A percentile compares a stretch with the other conserved stretches of the same genome.
phyloP scores from a whole-genome alignment of 2,113 vertebrate species.

The Hepsetus odoe region DNA sequence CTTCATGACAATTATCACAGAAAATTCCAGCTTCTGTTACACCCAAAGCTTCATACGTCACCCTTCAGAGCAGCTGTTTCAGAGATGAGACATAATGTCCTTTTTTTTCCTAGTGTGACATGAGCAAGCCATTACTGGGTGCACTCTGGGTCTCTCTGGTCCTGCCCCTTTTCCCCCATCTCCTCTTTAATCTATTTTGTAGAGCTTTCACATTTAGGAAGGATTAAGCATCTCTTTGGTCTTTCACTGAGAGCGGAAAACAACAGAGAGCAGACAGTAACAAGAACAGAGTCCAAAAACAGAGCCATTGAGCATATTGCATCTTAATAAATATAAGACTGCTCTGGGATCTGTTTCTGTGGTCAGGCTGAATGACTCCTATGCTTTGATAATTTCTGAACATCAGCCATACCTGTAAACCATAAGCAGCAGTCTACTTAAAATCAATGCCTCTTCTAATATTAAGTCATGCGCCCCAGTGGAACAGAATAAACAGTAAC shows the following conservation, averaged over 20 bases:
- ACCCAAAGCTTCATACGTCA: constrained; percentile 38
- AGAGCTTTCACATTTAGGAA: constrained; percentile 45
- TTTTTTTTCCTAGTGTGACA: constrained; percentile 50
- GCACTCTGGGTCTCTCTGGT: constrained; percentile 55
- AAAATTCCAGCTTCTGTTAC: background rate
- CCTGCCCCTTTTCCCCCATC: constrained; percentile 33
- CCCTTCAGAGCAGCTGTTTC: constrained; percentile 30
- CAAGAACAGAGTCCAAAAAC: constrained; percentile 2
- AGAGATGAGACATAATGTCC: constrained; percentile 48
- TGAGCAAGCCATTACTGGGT: constrained; percentile 61
- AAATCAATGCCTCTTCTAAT: background rate
- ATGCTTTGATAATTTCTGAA: background rate
- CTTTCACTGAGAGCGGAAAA: constrained; percentile 48
- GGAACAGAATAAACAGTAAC: background rate
- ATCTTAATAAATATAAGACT: background rate
- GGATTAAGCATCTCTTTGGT: constrained; percentile 50
- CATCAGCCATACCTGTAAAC: background rate
- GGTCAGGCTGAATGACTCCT: background rate
- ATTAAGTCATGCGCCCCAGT: background rate
- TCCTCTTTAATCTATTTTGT: constrained; percentile 65
- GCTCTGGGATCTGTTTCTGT: background rate
- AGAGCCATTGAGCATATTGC: background rate
- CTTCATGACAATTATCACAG: background rate
- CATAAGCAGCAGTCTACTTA: background rate
- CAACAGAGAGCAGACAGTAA: background rate